Percentiles rank a stretch among this genome's conserved stretches.
These are phyloP conservation scores for Pycnonotus jocosus DNA, from an alignment of 2,113 vertebrate genomes.

Conservation along the genomic window DNA sequence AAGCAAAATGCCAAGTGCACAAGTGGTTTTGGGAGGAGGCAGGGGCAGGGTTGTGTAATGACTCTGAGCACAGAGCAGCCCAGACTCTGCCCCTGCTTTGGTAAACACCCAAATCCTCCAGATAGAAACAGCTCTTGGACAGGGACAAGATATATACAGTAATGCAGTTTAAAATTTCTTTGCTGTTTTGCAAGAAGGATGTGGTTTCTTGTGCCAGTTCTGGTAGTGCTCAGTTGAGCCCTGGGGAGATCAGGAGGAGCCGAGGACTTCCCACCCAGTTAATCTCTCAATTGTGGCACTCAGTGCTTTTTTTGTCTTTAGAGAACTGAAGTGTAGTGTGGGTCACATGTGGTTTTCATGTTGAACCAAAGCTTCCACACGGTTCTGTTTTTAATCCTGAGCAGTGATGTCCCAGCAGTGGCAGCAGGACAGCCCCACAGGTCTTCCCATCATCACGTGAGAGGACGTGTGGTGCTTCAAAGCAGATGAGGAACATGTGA, in stretches of 20 bases:
- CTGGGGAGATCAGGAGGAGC: background rate
- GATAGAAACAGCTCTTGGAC: background rate
- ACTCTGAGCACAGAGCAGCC: background rate
- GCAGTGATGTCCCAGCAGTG: background rate
- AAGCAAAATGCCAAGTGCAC: fast-evolving
- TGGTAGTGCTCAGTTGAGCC: background rate
- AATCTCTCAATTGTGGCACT: background rate
- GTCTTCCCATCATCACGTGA: background rate
- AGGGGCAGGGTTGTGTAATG: no score
- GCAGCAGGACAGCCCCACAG: background rate
- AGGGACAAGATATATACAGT: fast-evolving
- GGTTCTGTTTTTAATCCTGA: background rate
- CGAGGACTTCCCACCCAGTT: background rate
- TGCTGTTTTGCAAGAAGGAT: background rate
- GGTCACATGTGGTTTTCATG: background rate
- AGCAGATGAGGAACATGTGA: conserved; percentile 10
- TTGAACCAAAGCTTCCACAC: background rate
- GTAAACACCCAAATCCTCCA: background rate
- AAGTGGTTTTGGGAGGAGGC: background rate
- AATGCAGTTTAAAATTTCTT: background rate
- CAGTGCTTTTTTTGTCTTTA: background rate
- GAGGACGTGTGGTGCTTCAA: background rate
- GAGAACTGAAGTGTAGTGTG: background rate
- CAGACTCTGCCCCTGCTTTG: background rate
- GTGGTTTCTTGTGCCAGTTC: background rate